phyloP scores from a whole-genome alignment of 2,888 invertebrate species.

The Drosophila algonquin region DNA sequence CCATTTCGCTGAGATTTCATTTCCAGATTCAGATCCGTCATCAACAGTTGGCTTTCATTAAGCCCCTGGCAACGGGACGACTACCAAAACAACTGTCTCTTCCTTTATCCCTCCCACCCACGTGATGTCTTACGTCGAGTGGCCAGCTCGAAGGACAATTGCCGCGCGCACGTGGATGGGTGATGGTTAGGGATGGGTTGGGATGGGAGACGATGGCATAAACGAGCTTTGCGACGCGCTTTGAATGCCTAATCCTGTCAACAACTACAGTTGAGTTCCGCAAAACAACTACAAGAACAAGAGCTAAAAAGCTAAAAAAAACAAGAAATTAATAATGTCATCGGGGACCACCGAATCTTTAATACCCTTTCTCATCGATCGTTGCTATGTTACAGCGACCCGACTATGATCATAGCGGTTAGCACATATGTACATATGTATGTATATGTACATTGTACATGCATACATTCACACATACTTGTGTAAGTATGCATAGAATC shows the following conservation, averaged over 20 bases:
- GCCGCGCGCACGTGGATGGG: conserved; percentile 28
- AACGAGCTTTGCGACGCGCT: conserved; percentile 42
- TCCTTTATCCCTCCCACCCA: background rate
- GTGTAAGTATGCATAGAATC: too few relatives aligned
- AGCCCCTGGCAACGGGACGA: conserved; percentile 26
- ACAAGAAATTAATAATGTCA: background rate
- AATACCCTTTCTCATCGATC: background rate
- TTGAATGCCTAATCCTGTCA: conserved; percentile 60
- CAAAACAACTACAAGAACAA: conserved; percentile 12
- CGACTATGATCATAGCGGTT: too few relatives aligned
- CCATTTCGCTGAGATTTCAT: background rate
- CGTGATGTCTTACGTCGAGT: background rate
- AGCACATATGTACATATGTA: too few relatives aligned
- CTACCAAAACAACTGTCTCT: background rate
- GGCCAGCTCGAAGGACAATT: conserved; percentile 34
- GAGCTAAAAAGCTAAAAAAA: conserved; percentile 14
- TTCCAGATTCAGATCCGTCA: conserved; percentile 29
- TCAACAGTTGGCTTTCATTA: conserved; percentile 55
- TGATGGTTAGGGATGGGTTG: conserved; percentile 20
- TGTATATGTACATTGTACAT: too few relatives aligned
- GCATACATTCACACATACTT: too few relatives aligned
- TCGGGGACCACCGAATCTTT: background rate
- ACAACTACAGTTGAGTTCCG: conserved; percentile 18
- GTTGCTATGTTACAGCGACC: too few relatives aligned
- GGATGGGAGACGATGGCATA: conserved; percentile 26